Conservation (phyloP, 2,113 vertebrate genomes). For the Vicugna pacos region DNA sequence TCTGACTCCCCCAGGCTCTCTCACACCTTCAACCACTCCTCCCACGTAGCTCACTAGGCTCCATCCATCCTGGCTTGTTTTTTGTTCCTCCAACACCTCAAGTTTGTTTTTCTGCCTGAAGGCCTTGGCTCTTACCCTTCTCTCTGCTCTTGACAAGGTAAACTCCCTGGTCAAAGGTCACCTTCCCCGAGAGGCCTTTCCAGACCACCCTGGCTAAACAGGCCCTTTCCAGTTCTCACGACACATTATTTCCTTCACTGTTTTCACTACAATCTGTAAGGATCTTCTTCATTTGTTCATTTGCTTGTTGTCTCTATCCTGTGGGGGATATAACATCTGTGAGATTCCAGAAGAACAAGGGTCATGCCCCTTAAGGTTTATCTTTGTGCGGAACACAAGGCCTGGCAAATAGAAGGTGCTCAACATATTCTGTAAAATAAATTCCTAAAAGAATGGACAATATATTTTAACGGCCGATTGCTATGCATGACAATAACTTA, state of each 20-base stretch:
- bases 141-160: background rate
- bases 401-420: background rate
- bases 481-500: conserved; percentile 15
- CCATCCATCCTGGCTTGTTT: conserved; percentile 1
- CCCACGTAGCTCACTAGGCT: background rate
- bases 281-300: conserved; percentile 4
- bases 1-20: background rate
- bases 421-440: conserved; percentile 20
- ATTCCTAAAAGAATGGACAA: conserved; percentile 47
- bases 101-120: conserved; percentile 15
- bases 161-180: conserved; percentile 1
- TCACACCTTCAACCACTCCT: conserved; percentile 2
- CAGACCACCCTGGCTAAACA: background rate
- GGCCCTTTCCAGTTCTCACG: background rate
- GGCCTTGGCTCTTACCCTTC: background rate
- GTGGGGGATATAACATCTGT: conserved; percentile 2
- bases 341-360: conserved; percentile 15
- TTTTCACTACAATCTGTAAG: conserved; percentile 3
- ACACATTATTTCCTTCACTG: conserved; percentile 16
- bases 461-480: conserved; percentile 7
- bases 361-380: background rate
- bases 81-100: background rate
- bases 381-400: background rate
- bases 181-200: background rate
- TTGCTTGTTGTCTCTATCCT: background rate